Evolutionary conservation across 2,113 vertebrate genomes (phyloP).

Genomic region (Hemicordylus capensis): DNA sequence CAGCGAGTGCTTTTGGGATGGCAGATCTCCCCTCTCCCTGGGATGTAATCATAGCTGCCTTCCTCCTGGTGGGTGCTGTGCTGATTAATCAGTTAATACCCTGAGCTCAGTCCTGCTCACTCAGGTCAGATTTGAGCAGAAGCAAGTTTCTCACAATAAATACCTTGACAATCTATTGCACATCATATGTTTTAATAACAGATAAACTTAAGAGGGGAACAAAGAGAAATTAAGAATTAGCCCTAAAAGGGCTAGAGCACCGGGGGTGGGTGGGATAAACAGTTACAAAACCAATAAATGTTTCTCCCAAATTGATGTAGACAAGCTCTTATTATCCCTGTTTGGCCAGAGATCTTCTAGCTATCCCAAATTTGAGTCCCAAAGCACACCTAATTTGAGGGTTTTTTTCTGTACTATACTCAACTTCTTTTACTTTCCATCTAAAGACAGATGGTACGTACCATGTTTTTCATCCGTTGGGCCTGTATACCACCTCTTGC

Average conservation of each 20-base stretch:
- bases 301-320: not conserved
- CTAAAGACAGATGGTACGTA: not conserved
- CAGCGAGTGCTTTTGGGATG: not conserved
- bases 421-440: not conserved
- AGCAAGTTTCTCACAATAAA: not conserved
- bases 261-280: not conserved
- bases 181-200: not conserved
- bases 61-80: not conserved
- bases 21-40: not conserved
- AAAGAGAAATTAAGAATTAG: not conserved
- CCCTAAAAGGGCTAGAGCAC: too few relatives aligned
- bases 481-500: not conserved
- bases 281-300: not conserved
- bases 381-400: not conserved
- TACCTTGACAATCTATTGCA: not conserved
- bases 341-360: too few relatives aligned
- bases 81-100: slow-evolving; percentile 9
- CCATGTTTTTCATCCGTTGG: not conserved
- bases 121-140: not conserved
- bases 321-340: too few relatives aligned
- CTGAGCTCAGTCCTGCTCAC: not conserved
- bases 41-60: not conserved
- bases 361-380: not conserved
- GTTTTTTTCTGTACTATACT: too few relatives aligned
- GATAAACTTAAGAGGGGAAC: not conserved